These are phyloP conservation scores for Protula sp. DNA, from an alignment of 2,888 invertebrate genomes.

Conservation along the genomic window DNA sequence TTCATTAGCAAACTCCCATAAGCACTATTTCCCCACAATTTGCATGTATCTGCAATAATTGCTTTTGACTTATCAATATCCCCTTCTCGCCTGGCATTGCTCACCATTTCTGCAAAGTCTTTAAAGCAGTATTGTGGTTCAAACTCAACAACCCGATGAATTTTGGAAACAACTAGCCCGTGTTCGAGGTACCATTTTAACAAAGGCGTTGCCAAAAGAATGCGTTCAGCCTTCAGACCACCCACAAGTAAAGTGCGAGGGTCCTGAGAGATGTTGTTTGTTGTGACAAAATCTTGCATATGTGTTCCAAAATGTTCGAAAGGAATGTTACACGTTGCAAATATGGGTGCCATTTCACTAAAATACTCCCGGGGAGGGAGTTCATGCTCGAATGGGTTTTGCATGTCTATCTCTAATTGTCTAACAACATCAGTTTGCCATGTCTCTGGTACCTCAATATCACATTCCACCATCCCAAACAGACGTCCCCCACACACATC, in stretches of 20 bases:
- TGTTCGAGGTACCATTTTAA: slow-evolving; percentile 1
- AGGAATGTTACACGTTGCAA: background rate
- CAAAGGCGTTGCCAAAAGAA: background rate
- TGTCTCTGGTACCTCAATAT: background rate
- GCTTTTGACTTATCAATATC: slow-evolving; percentile 10
- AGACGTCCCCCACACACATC: no score
- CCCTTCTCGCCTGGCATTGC: slow-evolving; percentile 15
- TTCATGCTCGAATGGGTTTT: no score
- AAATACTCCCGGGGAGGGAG: background rate
- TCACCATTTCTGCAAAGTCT: slow-evolving; percentile 3
- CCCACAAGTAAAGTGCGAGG: slow-evolving; percentile 1
- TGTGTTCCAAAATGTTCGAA: background rate
- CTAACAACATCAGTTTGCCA: background rate
- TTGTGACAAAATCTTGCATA: no score
- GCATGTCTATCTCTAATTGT: no score
- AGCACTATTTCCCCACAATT: slow-evolving; percentile 14
- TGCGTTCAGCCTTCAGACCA: background rate
- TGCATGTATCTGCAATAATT: slow-evolving; percentile 18
- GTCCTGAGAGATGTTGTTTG: no score
- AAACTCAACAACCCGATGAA: background rate
- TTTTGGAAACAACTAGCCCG: background rate
- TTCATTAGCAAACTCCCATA: slow-evolving; percentile 26
- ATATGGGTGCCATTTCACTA: background rate
- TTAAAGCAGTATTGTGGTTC: background rate
- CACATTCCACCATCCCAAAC: background rate